These are phyloP conservation scores for Umimayanthus chanpuru DNA, from an alignment of 92 coral and sea anemone genomes.

Conservation along the genomic window DNA sequence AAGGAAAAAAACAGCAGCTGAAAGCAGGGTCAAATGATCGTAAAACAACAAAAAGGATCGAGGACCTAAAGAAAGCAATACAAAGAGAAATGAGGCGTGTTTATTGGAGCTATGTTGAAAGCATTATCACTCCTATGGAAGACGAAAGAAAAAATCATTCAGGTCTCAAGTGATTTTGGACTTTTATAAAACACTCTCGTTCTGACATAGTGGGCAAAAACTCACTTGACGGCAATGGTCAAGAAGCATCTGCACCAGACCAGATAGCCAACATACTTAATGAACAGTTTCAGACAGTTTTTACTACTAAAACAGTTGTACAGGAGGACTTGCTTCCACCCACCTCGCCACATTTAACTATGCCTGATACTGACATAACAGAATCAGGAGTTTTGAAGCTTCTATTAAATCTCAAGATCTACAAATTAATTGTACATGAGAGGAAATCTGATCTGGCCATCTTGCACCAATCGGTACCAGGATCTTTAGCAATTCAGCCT, in stretches of 20 bases:
- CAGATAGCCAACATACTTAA: slow-evolving; percentile 21
- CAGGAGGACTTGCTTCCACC: slow-evolving; percentile 13
- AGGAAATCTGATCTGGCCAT: neutral
- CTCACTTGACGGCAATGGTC: slow-evolving; percentile 34
- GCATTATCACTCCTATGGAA: slow-evolving; percentile 56
- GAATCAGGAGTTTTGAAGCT: too few species aligned
- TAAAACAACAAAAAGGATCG: slow-evolving; percentile 3
- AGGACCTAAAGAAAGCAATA: slow-evolving; percentile 22
- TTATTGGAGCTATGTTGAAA: slow-evolving; percentile 54
- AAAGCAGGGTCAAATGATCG: neutral
- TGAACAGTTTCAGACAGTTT: slow-evolving; percentile 51
- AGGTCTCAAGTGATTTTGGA: slow-evolving; percentile 57
- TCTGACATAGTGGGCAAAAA: neutral
- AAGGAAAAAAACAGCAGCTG: neutral
- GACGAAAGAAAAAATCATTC: slow-evolving; percentile 32
- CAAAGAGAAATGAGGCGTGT: slow-evolving; percentile 43
- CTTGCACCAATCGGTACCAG: slow-evolving; percentile 6
- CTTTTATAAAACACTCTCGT: slow-evolving; percentile 34
- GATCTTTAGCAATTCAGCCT: neutral
- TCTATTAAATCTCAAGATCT: too few species aligned
- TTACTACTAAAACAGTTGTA: slow-evolving; percentile 27
- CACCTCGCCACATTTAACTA: slow-evolving; percentile 38
- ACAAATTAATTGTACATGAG: slow-evolving; percentile 49
- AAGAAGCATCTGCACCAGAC: too few species aligned
- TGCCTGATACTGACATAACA: slow-evolving; percentile 13